Evolutionary conservation across 2,113 vertebrate species (phyloP), one percentile per base, ranked within the genome.

Genomic region (Petrocephalus zakoni): DNA sequence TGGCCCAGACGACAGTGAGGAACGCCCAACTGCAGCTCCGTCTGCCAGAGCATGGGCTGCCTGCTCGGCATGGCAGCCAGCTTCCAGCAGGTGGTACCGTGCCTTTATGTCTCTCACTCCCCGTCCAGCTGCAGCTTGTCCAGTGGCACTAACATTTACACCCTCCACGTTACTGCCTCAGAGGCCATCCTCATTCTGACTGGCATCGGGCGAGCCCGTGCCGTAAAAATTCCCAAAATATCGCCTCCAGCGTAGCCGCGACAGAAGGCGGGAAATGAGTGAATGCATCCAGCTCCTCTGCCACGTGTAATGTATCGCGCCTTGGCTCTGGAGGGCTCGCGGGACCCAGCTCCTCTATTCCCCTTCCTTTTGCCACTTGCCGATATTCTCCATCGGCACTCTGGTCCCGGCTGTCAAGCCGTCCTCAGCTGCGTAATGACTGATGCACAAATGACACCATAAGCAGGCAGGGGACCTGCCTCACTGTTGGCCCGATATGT

Each of bases 81-180:
- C 92, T 91, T 94, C 93, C 94, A 94, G 93, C 93, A 94, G 93
- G 92, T 92, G 93, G 93, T 94, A 94, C 93, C 92, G 94, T 90
- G 94, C 91, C 91, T 93, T 93, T 92, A 92, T 92, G 91, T 93
- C 92, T 94, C 29, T n/a, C 42, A 11, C 84, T 84, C 25, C 58
- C 58, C 13, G 1, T 53, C 88, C 61, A 88, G 68, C 72, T 88
- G 55, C 78, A 51, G 49, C 88, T 11, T 29, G 72, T 55, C 47
- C 46, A 72, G 21, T 34, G 64, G 42, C 46, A 21, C 25, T 53
- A 3, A 75, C 9, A 25, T 89, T 89, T 49, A 52, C 46, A 89
- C 83, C 25, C 22, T 15, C 11, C 10, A 13, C 53, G 29, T 47
- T 47, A 83, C 53, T 46, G 78, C 34, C 75, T 88, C 37, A 25